Percentiles rank a stretch among this genome's conserved stretches.
Conservation (phyloP, 2,113 vertebrate species). For the Sander lucioperca region DNA sequence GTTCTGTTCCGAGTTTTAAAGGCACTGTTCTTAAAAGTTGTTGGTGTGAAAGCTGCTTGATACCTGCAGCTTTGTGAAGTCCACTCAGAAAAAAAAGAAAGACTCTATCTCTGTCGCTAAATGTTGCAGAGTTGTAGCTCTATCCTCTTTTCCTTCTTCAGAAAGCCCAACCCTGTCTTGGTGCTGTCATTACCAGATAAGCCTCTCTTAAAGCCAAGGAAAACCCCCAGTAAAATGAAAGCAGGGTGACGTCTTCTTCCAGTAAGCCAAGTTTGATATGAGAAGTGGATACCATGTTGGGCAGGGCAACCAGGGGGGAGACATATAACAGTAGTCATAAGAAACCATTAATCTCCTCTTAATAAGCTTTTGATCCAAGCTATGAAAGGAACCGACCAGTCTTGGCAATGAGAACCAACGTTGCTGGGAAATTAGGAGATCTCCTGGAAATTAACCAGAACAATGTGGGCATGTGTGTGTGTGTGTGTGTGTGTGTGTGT, state of each 20-base stretch:
- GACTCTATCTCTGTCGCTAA: background rate
- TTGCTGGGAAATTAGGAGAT: conserved; percentile 35
- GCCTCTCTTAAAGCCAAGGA: conserved; percentile 23
- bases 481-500: conserved; percentile 2
- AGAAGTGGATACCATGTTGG: conserved; percentile 7
- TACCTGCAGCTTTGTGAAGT: background rate
- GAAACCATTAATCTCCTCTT: background rate
- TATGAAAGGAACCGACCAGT: conserved; percentile 5
- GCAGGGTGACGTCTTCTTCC: conserved; percentile 49
- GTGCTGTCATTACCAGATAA: conserved; percentile 16
- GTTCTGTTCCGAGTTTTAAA: background rate
- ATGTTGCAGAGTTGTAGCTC: background rate
- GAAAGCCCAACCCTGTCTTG: conserved; percentile 12
- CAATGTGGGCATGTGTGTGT: background rate
- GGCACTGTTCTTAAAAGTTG: background rate
- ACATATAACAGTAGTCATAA: background rate
- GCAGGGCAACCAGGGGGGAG: background rate
- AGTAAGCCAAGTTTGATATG: conserved; percentile 25
- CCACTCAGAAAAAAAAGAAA: background rate
- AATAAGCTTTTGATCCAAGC: conserved; percentile 42
- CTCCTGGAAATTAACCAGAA: conserved; percentile 56
- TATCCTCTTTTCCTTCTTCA: conserved; percentile 12
- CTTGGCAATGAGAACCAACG: background rate
- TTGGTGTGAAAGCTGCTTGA: conserved; percentile 27
- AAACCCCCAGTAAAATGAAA: conserved; percentile 39